phyloP scores from a whole-genome alignment of 2,888 invertebrate species.

The Allolobophora icterica region DNA sequence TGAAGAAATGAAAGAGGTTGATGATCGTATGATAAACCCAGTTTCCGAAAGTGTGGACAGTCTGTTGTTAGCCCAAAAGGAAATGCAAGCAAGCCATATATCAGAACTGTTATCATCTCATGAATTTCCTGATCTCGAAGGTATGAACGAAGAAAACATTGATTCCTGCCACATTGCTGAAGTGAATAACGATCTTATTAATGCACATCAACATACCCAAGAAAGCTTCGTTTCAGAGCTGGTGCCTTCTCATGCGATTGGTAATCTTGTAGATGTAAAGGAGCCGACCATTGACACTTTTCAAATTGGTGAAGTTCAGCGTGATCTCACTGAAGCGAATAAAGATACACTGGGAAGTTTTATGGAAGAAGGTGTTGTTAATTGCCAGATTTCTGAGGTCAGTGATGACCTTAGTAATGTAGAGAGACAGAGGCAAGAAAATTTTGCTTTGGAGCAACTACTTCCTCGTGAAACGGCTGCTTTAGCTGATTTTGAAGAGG shows the following conservation, averaged over 20 bases:
- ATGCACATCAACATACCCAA: not conserved
- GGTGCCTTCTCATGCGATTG: not conserved
- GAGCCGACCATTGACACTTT: not conserved
- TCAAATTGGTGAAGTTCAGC: not conserved
- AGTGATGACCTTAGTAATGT: not conserved
- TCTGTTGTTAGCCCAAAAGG: constrained; percentile 10
- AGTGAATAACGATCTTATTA: not conserved
- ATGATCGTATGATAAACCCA: not conserved
- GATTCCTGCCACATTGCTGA: not conserved
- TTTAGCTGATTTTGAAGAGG: not conserved
- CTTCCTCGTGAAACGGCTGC: not conserved
- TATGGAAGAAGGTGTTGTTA: not conserved
- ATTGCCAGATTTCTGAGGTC: not conserved
- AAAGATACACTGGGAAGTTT: not conserved
- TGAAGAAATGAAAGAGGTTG: not conserved
- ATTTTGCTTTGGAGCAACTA: not conserved
- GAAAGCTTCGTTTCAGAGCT: not conserved
- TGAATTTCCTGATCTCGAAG: not conserved
- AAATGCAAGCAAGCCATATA: not conserved
- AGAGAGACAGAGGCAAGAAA: not conserved
- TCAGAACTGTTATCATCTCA: not conserved
- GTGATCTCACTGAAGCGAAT: not conserved
- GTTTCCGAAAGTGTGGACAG: not conserved
- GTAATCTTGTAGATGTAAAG: not conserved
- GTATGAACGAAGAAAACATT: not conserved